Evolutionary conservation across 2,888 invertebrate genomes (phyloP).

Genomic region (Nomada flava): DNA sequence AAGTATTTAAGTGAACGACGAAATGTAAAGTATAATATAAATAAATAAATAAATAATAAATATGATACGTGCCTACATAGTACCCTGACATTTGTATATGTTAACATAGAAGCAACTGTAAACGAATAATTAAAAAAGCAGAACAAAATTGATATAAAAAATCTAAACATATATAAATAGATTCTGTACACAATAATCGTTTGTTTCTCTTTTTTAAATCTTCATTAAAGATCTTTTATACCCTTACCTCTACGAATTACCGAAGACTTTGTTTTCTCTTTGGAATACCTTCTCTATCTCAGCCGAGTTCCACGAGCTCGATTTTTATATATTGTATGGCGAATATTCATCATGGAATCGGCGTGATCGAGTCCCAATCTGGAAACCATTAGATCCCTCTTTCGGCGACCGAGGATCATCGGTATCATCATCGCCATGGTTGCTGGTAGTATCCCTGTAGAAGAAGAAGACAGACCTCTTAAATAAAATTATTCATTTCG

Average conservation of each 20-base stretch:
- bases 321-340: conserved; percentile 6
- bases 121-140: background rate
- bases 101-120: background rate
- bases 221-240: too few species aligned
- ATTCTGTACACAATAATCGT: background rate
- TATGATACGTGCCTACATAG: conserved; percentile 59
- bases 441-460: conserved; percentile 89
- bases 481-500: background rate
- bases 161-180: background rate
- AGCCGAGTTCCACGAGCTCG: conserved; percentile 8
- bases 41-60: conserved; percentile 70
- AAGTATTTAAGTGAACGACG: conserved; percentile 49
- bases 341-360: conserved; percentile 30
- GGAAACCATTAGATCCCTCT: conserved; percentile 67
- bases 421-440: conserved; percentile 93
- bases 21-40: conserved; percentile 72
- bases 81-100: conserved; percentile 59
- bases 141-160: background rate
- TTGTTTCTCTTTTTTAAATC: background rate
- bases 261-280: conserved; percentile 3
- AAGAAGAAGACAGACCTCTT: background rate
- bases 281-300: conserved; percentile 15
- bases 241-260: background rate
- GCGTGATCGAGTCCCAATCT: conserved; percentile 9
- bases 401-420: conserved; percentile 88